phyloP scores from a whole-genome alignment of 2,113 vertebrate species.

The Sceloporus tristichus region DNA sequence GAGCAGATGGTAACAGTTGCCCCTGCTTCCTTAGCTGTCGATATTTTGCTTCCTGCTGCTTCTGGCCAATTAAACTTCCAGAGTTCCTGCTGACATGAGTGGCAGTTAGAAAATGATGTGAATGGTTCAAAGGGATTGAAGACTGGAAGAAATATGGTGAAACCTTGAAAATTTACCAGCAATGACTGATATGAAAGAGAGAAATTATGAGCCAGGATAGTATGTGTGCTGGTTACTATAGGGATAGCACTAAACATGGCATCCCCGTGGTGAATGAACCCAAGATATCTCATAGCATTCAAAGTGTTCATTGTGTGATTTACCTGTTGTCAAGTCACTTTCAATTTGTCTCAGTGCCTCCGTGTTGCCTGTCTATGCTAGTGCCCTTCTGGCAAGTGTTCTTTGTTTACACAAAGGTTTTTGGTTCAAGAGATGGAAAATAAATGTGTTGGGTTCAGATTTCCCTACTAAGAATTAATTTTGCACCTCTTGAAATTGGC shows the following conservation, averaged over 20 bases:
- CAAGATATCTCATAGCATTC: background rate
- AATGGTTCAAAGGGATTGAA: constrained; percentile 8
- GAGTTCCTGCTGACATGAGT: constrained; percentile 32
- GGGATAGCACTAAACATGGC: background rate
- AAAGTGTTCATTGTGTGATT: background rate
- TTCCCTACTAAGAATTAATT: too few relatives aligned
- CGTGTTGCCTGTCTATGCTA: background rate
- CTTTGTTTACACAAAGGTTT: background rate
- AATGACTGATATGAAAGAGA: background rate
- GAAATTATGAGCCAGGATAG: background rate
- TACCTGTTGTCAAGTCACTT: background rate
- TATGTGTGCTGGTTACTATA: background rate
- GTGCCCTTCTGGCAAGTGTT: background rate
- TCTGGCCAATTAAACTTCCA: constrained; percentile 36
- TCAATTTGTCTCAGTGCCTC: background rate
- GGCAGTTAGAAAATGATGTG: constrained; percentile 34
- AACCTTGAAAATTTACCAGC: background rate
- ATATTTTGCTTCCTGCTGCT: constrained; percentile 31
- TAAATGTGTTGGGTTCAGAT: too few relatives aligned
- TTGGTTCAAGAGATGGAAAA: background rate
- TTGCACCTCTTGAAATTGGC: too few relatives aligned
- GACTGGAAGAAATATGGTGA: constrained; percentile 2
- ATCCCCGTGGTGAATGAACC: background rate
- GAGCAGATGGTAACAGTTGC: constrained; percentile 36
- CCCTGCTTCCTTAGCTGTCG: constrained; percentile 27